Conservation (phyloP, 2,113 vertebrate genomes). For the Raja brachyura region DNA sequence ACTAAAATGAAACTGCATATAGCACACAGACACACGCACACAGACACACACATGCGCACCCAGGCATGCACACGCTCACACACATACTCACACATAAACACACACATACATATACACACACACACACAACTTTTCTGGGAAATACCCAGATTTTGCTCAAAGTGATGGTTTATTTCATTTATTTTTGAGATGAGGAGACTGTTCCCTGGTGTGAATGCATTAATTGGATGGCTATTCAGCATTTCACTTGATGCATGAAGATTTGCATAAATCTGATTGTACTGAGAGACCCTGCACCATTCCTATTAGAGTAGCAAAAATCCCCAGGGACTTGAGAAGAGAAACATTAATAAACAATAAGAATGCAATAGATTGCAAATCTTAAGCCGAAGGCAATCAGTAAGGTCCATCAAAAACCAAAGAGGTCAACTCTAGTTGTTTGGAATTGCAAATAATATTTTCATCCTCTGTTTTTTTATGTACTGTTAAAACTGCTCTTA, state of each 20-base stretch:
- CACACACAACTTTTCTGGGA: neutral
- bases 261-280: conserved; percentile 13
- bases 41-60: no score
- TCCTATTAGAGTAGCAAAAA: neutral
- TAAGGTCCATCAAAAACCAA: neutral
- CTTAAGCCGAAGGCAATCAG: neutral
- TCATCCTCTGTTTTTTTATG: neutral
- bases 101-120: no score
- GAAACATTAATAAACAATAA: conserved; percentile 18
- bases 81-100: no score
- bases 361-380: neutral
- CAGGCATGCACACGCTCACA: no score
- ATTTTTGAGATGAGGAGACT: neutral
- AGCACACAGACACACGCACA: no score
- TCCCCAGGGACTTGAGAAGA: neutral
- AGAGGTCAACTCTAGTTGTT: neutral
- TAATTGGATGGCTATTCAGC: neutral
- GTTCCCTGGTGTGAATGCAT: neutral
- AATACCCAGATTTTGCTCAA: neutral
- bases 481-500: neutral
- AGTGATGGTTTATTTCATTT: neutral
- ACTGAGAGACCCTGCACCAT: neutral
- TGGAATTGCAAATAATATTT: neutral
- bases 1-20: neutral
- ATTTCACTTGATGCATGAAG: neutral